Percentiles rank a stretch among this genome's conserved stretches.
phyloP scores from a whole-genome alignment of 2,797 vertebrate species.

The Pseudopleuronectes americanus region DNA sequence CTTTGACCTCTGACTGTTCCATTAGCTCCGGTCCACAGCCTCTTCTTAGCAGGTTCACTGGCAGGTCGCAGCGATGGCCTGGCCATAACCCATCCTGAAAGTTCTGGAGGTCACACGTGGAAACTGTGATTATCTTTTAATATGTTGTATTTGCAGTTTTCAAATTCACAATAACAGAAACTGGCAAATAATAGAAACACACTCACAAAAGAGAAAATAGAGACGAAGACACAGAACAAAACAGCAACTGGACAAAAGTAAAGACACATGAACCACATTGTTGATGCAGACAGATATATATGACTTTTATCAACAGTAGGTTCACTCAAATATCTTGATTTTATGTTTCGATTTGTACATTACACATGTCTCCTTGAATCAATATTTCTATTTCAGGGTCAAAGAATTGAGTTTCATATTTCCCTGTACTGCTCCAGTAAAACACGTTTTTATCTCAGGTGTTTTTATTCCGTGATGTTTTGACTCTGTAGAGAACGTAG shows the following conservation, averaged over 20 bases:
- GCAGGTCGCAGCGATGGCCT: slow-evolving; percentile 89
- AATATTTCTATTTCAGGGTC: neutral
- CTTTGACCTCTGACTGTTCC: slow-evolving; percentile 85
- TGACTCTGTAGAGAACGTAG: neutral
- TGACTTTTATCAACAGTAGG: neutral
- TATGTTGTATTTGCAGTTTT: neutral
- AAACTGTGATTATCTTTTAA: neutral
- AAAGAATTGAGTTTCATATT: neutral
- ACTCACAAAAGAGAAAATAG: no score
- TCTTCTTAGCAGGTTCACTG: slow-evolving; percentile 86
- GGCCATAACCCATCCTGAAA: slow-evolving; percentile 86
- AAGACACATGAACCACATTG: no score
- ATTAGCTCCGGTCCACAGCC: slow-evolving; percentile 89
- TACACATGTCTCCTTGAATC: slow-evolving; percentile 1
- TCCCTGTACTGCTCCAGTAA: neutral
- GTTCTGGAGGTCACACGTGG: slow-evolving; percentile 78
- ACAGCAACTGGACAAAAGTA: neutral
- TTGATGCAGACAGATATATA: no score
- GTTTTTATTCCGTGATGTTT: neutral
- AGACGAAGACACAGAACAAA: no score
- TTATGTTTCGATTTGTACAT: slow-evolving; percentile 4
- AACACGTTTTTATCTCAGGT: neutral
- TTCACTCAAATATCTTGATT: neutral
- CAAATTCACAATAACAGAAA: neutral
- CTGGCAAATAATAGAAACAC: no score